Percentiles rank a stretch among this genome's conserved stretches.
These are phyloP conservation scores for Luidia sarsii DNA, from an alignment of 53 echinoderm and acorn worm species.

Conservation along the genomic window DNA sequence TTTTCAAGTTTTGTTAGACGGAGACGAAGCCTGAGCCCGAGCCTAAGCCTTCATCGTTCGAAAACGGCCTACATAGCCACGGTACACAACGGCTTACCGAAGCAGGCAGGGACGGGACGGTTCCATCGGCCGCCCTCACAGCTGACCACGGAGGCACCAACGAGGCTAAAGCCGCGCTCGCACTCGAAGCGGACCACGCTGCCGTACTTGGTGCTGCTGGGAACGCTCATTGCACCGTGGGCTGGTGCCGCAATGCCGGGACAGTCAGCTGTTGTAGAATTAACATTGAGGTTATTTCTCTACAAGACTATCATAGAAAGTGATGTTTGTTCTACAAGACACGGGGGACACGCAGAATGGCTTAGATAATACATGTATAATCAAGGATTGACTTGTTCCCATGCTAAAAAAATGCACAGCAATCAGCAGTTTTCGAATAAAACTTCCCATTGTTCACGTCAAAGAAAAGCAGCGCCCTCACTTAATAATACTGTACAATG, in stretches of 20 bases:
- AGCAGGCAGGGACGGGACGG: slow-evolving; percentile 12
- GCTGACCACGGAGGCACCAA: slow-evolving; percentile 7
- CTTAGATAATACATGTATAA: no score
- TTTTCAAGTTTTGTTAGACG: no score
- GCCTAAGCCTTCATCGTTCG: no score
- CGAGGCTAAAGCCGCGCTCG: slow-evolving; percentile 16
- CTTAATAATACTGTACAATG: no score
- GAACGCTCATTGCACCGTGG: slow-evolving; percentile 6
- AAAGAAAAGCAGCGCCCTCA: no score
- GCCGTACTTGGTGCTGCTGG: slow-evolving; percentile 6
- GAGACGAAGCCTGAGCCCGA: no score
- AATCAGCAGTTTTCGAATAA: no score
- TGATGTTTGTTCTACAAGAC: background rate
- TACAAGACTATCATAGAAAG: no score
- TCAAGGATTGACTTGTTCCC: no score
- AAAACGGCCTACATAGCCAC: no score
- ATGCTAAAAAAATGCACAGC: no score
- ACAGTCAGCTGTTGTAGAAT: slow-evolving; percentile 29
- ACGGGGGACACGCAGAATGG: background rate
- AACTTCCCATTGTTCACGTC: no score
- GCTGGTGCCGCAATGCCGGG: background rate
- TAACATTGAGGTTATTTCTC: background rate
- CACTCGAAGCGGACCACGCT: slow-evolving; percentile 27
- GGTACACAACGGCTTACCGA: background rate
- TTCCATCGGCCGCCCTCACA: slow-evolving; percentile 24